These are phyloP conservation scores for Albula goreensis DNA, from an alignment of 2,113 vertebrate genomes.

Conservation along the genomic window DNA sequence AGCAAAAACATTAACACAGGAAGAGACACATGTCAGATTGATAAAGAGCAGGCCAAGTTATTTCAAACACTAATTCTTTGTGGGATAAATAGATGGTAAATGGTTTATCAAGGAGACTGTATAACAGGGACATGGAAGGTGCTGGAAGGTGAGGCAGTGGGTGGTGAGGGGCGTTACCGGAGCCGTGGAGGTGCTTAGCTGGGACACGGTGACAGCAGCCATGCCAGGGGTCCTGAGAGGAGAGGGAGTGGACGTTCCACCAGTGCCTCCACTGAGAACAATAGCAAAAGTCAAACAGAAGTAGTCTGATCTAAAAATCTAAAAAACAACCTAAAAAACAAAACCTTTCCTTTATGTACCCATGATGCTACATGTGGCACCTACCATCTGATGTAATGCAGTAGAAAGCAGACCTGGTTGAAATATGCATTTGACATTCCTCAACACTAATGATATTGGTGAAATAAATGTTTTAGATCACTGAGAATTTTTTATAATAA, in stretches of 20 bases:
- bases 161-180: conserved; percentile 40
- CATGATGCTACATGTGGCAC: too few relatives aligned
- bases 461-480: too few relatives aligned
- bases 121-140: too few relatives aligned
- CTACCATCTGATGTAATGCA: too few relatives aligned
- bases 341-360: too few relatives aligned
- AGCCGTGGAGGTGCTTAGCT: conserved; percentile 32
- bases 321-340: too few relatives aligned
- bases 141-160: too few relatives aligned
- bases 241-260: conserved; percentile 53
- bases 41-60: not conserved
- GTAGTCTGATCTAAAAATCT: not conserved
- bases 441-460: too few relatives aligned
- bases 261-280: not conserved
- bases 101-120: not conserved
- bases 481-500: too few relatives aligned
- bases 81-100: not conserved
- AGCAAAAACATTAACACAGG: not conserved
- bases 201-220: conserved; percentile 49
- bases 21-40: not conserved
- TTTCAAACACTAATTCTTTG: too few relatives aligned
- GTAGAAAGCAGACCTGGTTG: too few relatives aligned
- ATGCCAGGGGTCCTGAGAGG: conserved; percentile 65
- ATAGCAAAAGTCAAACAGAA: not conserved
- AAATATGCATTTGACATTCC: too few relatives aligned